Base-by-base conservation (phyloP, 1,140 invertebrate species). In the Gryon sp. region DNA sequence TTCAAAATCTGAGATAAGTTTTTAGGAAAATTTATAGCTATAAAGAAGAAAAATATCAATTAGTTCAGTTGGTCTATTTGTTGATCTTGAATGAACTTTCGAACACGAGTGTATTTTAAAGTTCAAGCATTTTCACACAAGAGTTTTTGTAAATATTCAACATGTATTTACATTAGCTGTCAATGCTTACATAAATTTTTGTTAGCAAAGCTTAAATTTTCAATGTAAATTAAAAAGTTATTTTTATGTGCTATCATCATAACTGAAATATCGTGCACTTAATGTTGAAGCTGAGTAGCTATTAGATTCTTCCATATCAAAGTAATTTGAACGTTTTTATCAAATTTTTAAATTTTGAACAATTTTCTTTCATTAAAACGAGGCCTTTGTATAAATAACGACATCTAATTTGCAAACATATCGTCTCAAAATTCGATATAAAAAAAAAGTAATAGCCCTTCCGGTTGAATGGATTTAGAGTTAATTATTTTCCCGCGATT, bases 381-480 rank as follows among this genome's bases (percentile, higher is more conserved):
- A n/a, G n/a, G n/a, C n/a, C n/a, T n/a, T n/a, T n/a, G 24, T n/a
- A 32, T 43, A 32, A 59, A 43, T 59, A 59, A 59, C 45, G 38
- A n/a, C 40, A 59, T 59, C 26, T n/a, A 60, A 41, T 60, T 60
- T 36, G 20, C 30, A 14, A 22, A 9, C 2, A 14, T 7, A 2
- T 20, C 7, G n/a, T 19, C 32, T 4, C 2, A 9, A 30, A 30
- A n/a, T 57, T 53, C n/a, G 22, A 14, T n/a, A n/a, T n/a, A n/a
- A n/a, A n/a, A n/a, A n/a, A n/a, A n/a, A n/a, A n/a, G n/a, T n/a
- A n/a, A n/a, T n/a, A n/a, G n/a, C n/a, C n/a, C 26, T 26, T 38
- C 15, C 15, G 36, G 12, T 4, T 40, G 11, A 9, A 5, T 19
- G 14, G 15, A 11, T 41, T 28, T 6, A 22, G 16, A 18, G n/a